Conservation (phyloP, 2,113 vertebrate genomes). For the Cinclus mexicanus region DNA sequence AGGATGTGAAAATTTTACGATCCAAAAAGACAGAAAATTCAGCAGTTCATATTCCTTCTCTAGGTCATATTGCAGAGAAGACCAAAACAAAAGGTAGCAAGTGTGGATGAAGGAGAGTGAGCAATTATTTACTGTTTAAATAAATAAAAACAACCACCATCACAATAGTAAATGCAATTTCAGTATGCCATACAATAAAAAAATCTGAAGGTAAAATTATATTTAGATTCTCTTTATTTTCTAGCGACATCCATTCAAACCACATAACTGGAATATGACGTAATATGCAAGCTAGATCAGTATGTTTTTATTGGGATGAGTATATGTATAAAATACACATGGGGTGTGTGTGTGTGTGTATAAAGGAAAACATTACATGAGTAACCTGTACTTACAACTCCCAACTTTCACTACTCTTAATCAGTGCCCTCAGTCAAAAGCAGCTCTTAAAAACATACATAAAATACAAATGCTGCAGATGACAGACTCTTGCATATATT, state of each 20-base stretch:
- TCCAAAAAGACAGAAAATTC: constrained; percentile 23
- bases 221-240: background rate
- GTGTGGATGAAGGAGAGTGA: background rate
- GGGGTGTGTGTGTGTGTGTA: background rate
- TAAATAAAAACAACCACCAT: background rate
- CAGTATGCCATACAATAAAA: background rate
- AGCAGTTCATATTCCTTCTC: background rate
- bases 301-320: constrained; percentile 8
- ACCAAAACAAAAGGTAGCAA: constrained; percentile 63
- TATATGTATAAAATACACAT: background rate
- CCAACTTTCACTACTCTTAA: background rate
- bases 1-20: background rate
- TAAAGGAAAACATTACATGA: constrained; percentile 15
- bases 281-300: constrained; percentile 20
- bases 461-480: background rate
- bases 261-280: constrained; percentile 19
- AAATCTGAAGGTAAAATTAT: background rate
- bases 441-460: background rate
- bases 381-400: background rate
- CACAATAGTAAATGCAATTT: background rate
- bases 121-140: background rate
- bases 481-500: background rate
- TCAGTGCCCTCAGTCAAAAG: background rate
- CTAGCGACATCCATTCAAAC: background rate
- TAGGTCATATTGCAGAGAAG: constrained; percentile 48